Base-by-base conservation (phyloP, 1,140 invertebrate genomes). In the Pachyrhynchus sulphureomaculatus region DNA sequence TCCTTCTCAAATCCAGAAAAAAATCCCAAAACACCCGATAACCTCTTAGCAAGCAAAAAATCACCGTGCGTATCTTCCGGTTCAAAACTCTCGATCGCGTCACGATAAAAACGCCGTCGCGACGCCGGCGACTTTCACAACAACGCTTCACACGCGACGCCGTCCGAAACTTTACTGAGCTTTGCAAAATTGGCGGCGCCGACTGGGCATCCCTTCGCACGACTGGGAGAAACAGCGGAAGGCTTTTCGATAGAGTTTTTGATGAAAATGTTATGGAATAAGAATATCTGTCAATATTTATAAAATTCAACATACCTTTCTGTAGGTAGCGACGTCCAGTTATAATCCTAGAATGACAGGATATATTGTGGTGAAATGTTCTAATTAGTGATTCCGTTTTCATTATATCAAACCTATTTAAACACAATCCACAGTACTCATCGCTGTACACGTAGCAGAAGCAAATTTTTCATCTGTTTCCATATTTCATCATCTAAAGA, bases 111-210 rank as follows among this genome's bases (percentile, higher is more conserved):
- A 29, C 26, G 12, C 8, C 12, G 32, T 24, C 26, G 15, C 49
- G 49, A 32, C 33, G 49, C 36, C 52, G 36, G 21, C 21, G 15
- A n/a, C n/a, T 24, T 4, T 54, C 52, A n/a, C 36, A 37, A 51
- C 47, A 26, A n/a, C 18, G 42, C 23, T 45, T 20, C 13, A 45
- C 15, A 32, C 45, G 45, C 45, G 26, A 48, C 45, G 45, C 45
- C 12, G 29, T 48, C 18, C 45, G 13, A n/a, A 48, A 48, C 45
- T 48, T 48, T 15, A 48, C 45, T 48, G 45, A 48, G 45, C 45
- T 20, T 48, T 33, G 26, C 45, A 48, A 48, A 48, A 32, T 17
- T 4, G 45, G 5, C 45, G 45, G 45, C 45, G 45, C 45, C 45
- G 21, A 10, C 45, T 15, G 32, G 49, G 32, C 49, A 37, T 37